Evolutionary conservation across 1,140 invertebrate species (phyloP).

Genomic region (Cataglyphis hispanica): DNA sequence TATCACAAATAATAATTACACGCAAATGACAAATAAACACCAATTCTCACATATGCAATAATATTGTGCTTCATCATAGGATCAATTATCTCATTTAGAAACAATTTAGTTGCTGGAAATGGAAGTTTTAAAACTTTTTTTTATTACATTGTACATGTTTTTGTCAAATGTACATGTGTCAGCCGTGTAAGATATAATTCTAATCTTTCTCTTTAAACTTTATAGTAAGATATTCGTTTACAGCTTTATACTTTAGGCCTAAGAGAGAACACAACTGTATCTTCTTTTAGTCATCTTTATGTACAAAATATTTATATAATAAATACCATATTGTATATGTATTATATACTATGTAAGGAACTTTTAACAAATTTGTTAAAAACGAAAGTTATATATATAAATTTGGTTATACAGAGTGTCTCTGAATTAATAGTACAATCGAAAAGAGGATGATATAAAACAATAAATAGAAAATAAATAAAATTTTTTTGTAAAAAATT

Average conservation of each 20-base stretch:
- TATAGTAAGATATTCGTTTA: constrained; percentile 47
- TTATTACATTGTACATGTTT: constrained; percentile 44
- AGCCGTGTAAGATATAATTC: constrained; percentile 39
- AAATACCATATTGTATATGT: constrained; percentile 23
- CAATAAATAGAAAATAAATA: neutral
- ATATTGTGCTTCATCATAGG: constrained; percentile 9
- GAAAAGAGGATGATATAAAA: neutral
- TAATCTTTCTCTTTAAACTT: constrained; percentile 17
- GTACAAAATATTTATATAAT: constrained; percentile 48
- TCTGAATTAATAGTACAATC: no score
- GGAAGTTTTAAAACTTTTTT: constrained; percentile 35
- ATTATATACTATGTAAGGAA: constrained; percentile 24
- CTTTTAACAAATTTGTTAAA: constrained; percentile 49
- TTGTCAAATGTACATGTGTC: constrained; percentile 50
- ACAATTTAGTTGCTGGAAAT: constrained; percentile 41
- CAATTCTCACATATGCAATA: constrained; percentile 29
- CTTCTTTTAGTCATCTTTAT: constrained; percentile 39
- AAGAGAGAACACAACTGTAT: constrained; percentile 38
- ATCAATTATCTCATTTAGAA: neutral
- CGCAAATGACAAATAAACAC: constrained; percentile 18
- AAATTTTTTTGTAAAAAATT: neutral
- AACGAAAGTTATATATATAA: neutral
- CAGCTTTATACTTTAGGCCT: constrained; percentile 38
- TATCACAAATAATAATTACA: constrained; percentile 15
- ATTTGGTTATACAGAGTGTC: constrained; percentile 28